Conservation (phyloP, 2,113 vertebrate genomes). For the Sarotherodon lohbergeri region DNA sequence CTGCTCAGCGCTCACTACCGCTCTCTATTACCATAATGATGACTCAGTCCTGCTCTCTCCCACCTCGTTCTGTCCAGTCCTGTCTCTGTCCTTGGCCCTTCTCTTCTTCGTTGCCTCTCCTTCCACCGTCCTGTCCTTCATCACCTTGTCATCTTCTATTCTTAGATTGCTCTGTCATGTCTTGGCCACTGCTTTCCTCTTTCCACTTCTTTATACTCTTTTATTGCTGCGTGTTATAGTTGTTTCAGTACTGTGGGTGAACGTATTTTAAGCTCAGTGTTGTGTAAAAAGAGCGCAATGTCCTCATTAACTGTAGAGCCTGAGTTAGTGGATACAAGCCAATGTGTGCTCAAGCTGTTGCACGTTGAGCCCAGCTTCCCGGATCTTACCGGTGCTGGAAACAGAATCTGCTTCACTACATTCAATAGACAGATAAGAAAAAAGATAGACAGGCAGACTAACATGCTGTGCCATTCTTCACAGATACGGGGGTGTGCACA, state of each 20-base stretch:
- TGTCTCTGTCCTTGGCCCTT: neutral
- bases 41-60: conserved; percentile 57
- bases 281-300: neutral
- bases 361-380: neutral
- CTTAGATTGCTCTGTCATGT: conserved; percentile 35
- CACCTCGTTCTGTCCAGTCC: conserved; percentile 29
- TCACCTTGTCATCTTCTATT: conserved; percentile 49
- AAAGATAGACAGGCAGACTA: neutral
- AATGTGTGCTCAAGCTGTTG: conserved; percentile 29
- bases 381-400: conserved; percentile 2
- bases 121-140: conserved; percentile 18
- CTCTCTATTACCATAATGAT: conserved; percentile 56
- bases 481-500: neutral
- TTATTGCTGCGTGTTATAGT: neutral
- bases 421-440: neutral
- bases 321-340: conserved; percentile 8
- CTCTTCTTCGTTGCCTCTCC: neutral
- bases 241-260: neutral
- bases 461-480: neutral
- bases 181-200: conserved; percentile 4
- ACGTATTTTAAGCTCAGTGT: neutral
- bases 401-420: conserved; percentile 48
- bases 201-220: neutral
- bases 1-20: neutral
- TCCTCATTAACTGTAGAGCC: conserved; percentile 27